These are phyloP conservation scores for Globodera rostochiensis DNA, from an alignment of 1,140 invertebrate genomes.

Conservation along the genomic window DNA sequence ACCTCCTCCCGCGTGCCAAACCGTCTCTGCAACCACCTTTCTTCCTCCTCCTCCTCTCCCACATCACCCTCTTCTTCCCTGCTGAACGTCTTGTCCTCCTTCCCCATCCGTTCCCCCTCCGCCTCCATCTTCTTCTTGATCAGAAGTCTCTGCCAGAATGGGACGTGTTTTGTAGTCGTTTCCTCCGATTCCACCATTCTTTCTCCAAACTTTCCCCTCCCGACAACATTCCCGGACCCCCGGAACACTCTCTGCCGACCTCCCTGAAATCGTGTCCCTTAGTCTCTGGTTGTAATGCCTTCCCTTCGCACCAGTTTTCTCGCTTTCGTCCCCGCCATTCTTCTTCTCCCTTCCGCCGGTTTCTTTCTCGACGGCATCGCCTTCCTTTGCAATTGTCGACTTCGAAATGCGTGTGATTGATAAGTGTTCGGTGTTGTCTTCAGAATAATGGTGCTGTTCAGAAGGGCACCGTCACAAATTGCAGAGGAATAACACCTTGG, in stretches of 20 bases:
- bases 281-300: neutral
- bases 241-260: neutral
- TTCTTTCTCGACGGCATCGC: neutral
- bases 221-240: no score
- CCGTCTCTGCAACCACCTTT: neutral
- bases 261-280: neutral
- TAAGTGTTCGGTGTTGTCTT: constrained; percentile 14
- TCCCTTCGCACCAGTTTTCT: neutral
- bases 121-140: neutral
- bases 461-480: constrained; percentile 51
- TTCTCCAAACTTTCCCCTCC: neutral
- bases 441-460: neutral
- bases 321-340: neutral
- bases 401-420: neutral
- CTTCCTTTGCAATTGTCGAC: constrained; percentile 6
- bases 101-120: constrained; percentile 14
- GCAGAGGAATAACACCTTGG: constrained; percentile 60
- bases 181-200: neutral
- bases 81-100: neutral
- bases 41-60: constrained; percentile 11
- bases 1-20: neutral
- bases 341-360: constrained; percentile 9
- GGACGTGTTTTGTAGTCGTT: constrained; percentile 32
- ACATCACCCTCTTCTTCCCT: constrained; percentile 33
- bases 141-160: constrained; percentile 6